Conservation (phyloP, 2,113 vertebrate genomes). For the Rhynchopsitta pachyrhyncha region DNA sequence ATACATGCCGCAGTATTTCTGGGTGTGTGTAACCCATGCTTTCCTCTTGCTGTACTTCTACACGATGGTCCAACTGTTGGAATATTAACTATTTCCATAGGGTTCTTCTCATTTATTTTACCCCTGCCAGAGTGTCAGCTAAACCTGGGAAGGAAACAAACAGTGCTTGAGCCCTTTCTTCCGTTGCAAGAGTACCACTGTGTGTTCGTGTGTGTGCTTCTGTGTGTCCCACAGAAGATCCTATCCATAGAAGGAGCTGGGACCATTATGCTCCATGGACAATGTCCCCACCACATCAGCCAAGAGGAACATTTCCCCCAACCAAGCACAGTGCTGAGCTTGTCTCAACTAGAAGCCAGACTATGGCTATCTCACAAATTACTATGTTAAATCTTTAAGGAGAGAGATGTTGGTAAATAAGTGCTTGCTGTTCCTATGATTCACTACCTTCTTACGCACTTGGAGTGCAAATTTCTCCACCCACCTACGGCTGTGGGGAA, state of each 20-base stretch:
- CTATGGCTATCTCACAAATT: constrained; percentile 16
- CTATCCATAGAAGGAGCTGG: background rate
- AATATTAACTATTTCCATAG: constrained; percentile 4
- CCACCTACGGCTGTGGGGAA: background rate
- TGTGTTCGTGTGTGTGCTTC: background rate
- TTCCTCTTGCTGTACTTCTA: constrained; percentile 29
- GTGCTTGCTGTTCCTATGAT: constrained; percentile 32
- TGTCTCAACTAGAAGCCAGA: constrained; percentile 26
- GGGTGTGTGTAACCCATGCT: background rate
- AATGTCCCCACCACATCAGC: background rate
- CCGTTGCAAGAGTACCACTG: background rate
- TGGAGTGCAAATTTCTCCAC: constrained; percentile 33
- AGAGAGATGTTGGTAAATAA: constrained; percentile 34
- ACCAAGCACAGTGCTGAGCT: background rate
- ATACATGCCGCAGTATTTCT: constrained; percentile 34
- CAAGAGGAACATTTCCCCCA: background rate
- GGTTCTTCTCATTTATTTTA: constrained; percentile 8
- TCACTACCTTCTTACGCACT: constrained; percentile 50
- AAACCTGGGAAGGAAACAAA: background rate
- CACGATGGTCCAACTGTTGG: background rate
- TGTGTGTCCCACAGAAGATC: no score
- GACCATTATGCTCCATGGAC: background rate
- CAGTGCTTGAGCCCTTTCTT: background rate
- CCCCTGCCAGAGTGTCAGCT: background rate
- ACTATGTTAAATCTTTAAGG: background rate